Evolutionary conservation across 2,888 invertebrate genomes (phyloP).

Genomic region (Osmoderma eremita): DNA sequence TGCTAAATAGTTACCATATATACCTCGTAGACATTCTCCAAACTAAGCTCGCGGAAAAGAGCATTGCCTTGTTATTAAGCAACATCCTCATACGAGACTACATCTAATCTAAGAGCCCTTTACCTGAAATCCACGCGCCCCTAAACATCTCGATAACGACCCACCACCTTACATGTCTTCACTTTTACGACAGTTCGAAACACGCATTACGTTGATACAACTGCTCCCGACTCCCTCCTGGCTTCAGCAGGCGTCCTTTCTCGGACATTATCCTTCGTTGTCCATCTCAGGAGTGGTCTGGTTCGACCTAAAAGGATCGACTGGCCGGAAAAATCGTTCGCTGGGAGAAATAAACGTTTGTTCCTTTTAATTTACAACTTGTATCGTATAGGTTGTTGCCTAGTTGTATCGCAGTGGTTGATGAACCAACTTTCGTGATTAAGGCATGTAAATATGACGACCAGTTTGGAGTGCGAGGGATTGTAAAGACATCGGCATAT

Average conservation of each 20-base stretch:
- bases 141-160: constrained; percentile 49
- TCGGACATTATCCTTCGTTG: constrained; percentile 18
- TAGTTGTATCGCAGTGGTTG: neutral
- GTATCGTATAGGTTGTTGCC: constrained; percentile 7
- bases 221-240: constrained; percentile 32
- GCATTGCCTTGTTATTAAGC: constrained; percentile 8
- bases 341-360: constrained; percentile 30
- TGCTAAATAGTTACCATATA: no score
- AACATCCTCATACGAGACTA: neutral
- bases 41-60: constrained; percentile 1
- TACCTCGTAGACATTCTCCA: no score
- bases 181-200: constrained; percentile 54
- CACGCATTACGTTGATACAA: constrained; percentile 53
- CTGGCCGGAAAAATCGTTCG: neutral
- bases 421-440: constrained; percentile 36
- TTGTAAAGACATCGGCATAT: constrained; percentile 15
- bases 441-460: constrained; percentile 1
- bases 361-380: constrained; percentile 39
- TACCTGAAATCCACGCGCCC: constrained; percentile 45
- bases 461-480: neutral
- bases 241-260: constrained; percentile 1
- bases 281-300: constrained; percentile 15
- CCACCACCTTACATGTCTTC: constrained; percentile 51
- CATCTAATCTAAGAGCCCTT: constrained; percentile 21
- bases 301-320: constrained; percentile 1